These are phyloP conservation scores for Halcyon badia DNA, from an alignment of 2,797 vertebrate genomes.

Conservation along the genomic window DNA sequence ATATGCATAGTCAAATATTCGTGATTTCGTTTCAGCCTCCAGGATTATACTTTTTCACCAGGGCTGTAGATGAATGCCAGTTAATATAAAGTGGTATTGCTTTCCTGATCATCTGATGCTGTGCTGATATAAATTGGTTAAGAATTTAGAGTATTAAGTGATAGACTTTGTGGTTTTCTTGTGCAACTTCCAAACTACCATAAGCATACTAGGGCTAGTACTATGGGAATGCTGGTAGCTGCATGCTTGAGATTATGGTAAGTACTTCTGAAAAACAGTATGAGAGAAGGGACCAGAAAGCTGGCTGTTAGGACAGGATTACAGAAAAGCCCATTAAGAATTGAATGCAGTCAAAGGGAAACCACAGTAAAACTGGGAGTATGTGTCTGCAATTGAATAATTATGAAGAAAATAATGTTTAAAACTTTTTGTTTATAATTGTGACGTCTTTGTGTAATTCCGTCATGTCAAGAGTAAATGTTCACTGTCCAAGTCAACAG, in stretches of 20 bases:
- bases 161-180: not conserved
- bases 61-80: not conserved
- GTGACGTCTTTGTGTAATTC: not conserved
- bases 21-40: not conserved
- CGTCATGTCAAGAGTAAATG: not conserved
- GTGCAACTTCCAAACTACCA: not conserved
- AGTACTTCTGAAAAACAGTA: not conserved
- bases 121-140: not conserved
- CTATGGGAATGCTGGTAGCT: not conserved
- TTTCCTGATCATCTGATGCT: not conserved
- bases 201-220: not conserved
- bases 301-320: not conserved
- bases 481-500: not conserved
- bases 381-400: not conserved
- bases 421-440: not conserved
- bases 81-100: not conserved
- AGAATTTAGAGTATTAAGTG: not conserved
- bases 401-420: not conserved
- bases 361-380: not conserved
- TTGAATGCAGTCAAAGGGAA: not conserved
- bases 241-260: not conserved
- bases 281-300: not conserved
- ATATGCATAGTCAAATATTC: not conserved
- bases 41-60: not conserved
- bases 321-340: not conserved